phyloP scores from a whole-genome alignment of 1,140 invertebrate species.

The Euglossa dilemma region DNA sequence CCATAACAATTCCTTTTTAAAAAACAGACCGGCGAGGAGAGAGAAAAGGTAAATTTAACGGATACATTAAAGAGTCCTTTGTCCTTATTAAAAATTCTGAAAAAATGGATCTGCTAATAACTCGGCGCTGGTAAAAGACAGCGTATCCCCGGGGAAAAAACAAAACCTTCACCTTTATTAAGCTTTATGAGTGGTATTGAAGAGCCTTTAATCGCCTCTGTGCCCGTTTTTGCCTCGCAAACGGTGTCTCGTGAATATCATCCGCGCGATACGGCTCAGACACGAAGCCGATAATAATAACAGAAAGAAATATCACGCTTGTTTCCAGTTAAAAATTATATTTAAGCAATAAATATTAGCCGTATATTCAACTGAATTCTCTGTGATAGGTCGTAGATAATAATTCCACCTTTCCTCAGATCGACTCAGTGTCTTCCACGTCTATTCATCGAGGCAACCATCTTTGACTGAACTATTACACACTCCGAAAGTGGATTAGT shows the following conservation, averaged over 20 bases:
- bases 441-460: background rate
- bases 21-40: no score
- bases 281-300: background rate
- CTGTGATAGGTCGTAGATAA: no score
- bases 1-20: background rate
- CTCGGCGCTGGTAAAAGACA: background rate
- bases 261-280: no score
- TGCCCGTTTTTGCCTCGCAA: background rate
- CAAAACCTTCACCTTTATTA: background rate
- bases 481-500: background rate
- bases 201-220: slow-evolving; percentile 3
- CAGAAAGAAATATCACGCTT: background rate
- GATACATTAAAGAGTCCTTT: background rate
- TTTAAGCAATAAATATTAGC: background rate
- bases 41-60: background rate
- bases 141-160: background rate
- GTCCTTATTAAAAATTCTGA: slow-evolving; percentile 10
- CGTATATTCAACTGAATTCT: no score
- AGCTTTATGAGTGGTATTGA: slow-evolving; percentile 5
- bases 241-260: background rate
- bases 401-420: no score
- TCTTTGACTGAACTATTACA: background rate
- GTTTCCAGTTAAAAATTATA: no score
- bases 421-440: no score
- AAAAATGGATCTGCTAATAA: background rate